Evolutionary conservation across 2,888 invertebrate species (phyloP).

Genomic region (Macrophya alboannulata): DNA sequence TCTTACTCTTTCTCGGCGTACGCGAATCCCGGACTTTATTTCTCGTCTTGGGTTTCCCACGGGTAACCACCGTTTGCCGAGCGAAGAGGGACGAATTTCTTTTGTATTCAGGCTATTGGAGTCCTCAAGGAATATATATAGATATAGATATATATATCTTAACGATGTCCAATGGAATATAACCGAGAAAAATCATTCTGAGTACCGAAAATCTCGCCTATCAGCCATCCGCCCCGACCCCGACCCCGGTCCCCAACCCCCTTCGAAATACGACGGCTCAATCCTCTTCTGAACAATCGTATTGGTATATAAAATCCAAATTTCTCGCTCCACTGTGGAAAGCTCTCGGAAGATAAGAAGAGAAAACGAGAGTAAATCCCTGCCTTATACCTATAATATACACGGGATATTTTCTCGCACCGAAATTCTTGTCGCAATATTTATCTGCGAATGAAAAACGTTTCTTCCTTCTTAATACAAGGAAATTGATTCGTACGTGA

Average conservation of each 20-base stretch:
- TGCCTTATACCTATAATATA: conserved; percentile 1
- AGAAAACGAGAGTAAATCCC: background rate
- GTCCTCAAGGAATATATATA: background rate
- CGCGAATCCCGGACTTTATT: conserved; percentile 33
- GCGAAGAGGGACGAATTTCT: conserved; percentile 46
- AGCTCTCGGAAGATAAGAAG: conserved; percentile 1
- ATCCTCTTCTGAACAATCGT: conserved; percentile 34
- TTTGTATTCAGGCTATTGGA: conserved; percentile 34
- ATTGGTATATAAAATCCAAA: conserved; percentile 27
- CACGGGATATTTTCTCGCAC: background rate
- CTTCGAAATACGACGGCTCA: background rate
- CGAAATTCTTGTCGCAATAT: conserved; percentile 20
- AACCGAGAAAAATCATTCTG: background rate
- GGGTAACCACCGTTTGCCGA: conserved; percentile 49
- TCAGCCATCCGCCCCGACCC: background rate
- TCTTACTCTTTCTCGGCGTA: conserved; percentile 20
- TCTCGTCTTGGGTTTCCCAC: conserved; percentile 21
- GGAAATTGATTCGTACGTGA: background rate
- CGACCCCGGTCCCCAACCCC: background rate
- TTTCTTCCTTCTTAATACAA: background rate
- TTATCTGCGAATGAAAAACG: background rate
- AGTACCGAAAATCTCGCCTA: background rate
- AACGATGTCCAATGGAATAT: conserved; percentile 39
- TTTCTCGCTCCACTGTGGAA: background rate
- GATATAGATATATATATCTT: background rate